Evolutionary conservation across 2,888 invertebrate genomes (phyloP).

Genomic region (Caenorhabditis panamensis): DNA sequence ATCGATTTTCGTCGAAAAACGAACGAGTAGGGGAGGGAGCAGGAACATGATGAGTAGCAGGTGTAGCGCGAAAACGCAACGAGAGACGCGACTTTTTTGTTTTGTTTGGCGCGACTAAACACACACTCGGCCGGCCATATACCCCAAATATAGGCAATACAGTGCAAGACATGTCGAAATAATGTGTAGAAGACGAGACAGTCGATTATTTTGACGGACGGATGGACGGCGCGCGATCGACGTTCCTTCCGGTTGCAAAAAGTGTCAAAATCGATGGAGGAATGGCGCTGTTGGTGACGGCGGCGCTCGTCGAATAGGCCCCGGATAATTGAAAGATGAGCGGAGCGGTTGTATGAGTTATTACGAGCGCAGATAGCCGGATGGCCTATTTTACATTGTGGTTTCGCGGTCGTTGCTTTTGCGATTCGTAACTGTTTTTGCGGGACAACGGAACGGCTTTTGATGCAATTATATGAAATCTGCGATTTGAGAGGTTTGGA

Average conservation of each 20-base stretch:
- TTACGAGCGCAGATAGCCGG: constrained; percentile 49
- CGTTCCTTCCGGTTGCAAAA: constrained; percentile 55
- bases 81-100: constrained; percentile 51
- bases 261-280: constrained; percentile 52
- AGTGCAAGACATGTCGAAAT: constrained; percentile 29
- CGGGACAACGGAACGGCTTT: constrained; percentile 28
- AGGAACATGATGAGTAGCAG: constrained; percentile 51
- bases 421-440: constrained; percentile 18
- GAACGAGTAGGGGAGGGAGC: constrained; percentile 14
- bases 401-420: constrained; percentile 14
- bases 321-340: constrained; percentile 54
- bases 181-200: constrained; percentile 30
- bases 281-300: background rate
- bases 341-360: constrained; percentile 47
- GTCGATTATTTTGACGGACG: constrained; percentile 26
- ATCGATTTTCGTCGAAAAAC: constrained; percentile 22
- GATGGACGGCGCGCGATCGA: constrained; percentile 5
- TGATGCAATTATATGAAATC: constrained; percentile 44
- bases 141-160: constrained; percentile 58
- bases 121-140: constrained; percentile 44
- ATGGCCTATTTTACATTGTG: constrained; percentile 49
- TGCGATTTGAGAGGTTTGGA: background rate
- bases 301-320: constrained; percentile 5
- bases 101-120: constrained; percentile 60
- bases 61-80: constrained; percentile 46